Base-by-base conservation (phyloP, 2,797 vertebrate genomes). In the Sebastes iracundus region DNA sequence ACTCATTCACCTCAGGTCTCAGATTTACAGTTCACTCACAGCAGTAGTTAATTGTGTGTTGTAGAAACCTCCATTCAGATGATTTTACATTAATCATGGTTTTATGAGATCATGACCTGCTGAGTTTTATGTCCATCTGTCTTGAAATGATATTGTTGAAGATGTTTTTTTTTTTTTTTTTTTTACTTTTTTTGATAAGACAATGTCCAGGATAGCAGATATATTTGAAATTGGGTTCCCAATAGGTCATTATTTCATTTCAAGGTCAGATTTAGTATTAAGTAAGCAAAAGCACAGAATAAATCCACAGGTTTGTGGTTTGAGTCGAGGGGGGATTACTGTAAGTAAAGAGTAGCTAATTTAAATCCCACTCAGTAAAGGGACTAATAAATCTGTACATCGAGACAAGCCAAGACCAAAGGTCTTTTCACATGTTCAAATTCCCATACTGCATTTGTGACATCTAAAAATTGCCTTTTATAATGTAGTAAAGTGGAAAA, bases 1-100 rank as follows among this genome's bases (percentile, higher is more conserved):
- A 88, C 59, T 93, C 83, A 77, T 80, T 90, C 81, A 77, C 73
- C 78, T 81, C 81, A 59, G 76, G 60, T 74, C 74, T 75, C 75
- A 72, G 70, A 73, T 90, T 82, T 84, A 83, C 79, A 46, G 22
- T 72, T 76, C 25, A 30, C 67, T 56, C 30, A 8, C 35, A 59
- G 71, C 70, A 64, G 73, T 16, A 67, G 67, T 85, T 79, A 81
- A 81, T 78, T 81, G 56, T 64, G 27, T 69, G 56, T 84, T 85
- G 82, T 42, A 77, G 35, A 90, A 80, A 81, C 75, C 27, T 63
- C 64, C 35, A 30, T 79, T 81, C 72, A 58, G 30, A 69, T 80
- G 7, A 64, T 64, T 71, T 72, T 61, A 77, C 73, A 64, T 63
- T 46, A 28, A 76, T 81, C 56, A 58, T 75, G 25, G 56, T 69